Base-by-base conservation (phyloP, 2,113 vertebrate species). In the Microtus oregoni region DNA sequence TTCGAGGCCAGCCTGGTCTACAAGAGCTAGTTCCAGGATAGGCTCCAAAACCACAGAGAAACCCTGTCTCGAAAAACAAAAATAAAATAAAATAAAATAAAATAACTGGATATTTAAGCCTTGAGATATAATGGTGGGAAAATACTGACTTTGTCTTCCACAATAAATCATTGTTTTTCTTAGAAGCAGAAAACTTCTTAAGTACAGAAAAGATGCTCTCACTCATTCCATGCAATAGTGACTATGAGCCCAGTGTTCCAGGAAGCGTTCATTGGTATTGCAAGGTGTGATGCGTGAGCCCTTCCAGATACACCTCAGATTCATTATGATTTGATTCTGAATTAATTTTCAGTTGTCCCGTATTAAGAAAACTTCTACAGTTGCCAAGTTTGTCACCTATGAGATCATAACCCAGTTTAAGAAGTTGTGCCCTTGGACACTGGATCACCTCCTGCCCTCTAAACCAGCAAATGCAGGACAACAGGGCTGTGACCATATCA, bases 391-490 rank as follows among this genome's bases (percentile, higher is more conserved):
- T 73, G n/a, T 28, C 47, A 58, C 35, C 22, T 58, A 58, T n/a
- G 24, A 13, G 68, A 38, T n/a, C 12, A 38, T 32, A 38, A 28
- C 26, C 7, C 86, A 87, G 50, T 88, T 73, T 38, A 55, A 73
- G 35, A 73, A 28, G 7, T 22, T 72, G 35, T 55, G 11, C 20
- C 65, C 28, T 47, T 19, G 11, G 9, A 4, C 61, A 72, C 0
- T 0, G 20, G 13, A 50, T 22, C 44, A 52, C 35, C 41, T 85
- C 7, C 26, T 63, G 28, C 26, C 92, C 24, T 50, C 95, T 68
- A 89, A 81, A 44, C 94, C 90, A 8, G 10, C 85, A 92, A 86
- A 86, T 78, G 93, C 94, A 94, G 92, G 95, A 91, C 96, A 97
- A 95, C 72, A 96, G 0, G 0, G 0, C 38, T 81, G 3, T 75